Evolutionary conservation across 2,113 vertebrate species (phyloP), one percentile per base, ranked within the genome.

Genomic region (Calyptomena viridis): DNA sequence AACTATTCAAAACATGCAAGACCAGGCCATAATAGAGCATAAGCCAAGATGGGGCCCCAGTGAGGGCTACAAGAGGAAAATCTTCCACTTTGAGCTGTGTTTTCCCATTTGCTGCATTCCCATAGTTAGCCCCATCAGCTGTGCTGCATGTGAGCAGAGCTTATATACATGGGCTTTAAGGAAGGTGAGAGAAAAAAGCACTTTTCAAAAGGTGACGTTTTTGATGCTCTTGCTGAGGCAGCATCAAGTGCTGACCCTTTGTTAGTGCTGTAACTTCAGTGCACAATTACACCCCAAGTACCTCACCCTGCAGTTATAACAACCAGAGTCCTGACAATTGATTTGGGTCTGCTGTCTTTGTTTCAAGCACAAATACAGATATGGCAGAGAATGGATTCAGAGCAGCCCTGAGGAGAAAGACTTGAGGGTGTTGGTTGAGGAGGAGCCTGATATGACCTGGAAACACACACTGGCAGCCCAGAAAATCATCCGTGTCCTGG

Each of bases 121-220:
- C 10, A 14, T 27, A 23, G 14, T 53, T 66, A 49, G 31, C n/a
- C 67, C 78, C 47, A 12, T 71, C 35, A 56, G 40, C 46, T 58
- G 11, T 56, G 46, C 37, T 79, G 37, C 2, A 2, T 1, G 0
- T 50, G 40, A 42, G 44, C 37, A 59, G 49, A 69, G 27, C 30
- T 37, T 4, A 50, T 44, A 21, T 5, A 47, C 0, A 0, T 1
- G 3, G 63, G 22, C 35, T 84, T 72, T 22, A 59, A 39, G 15
- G 64, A 64, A 79, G 10, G 40, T 4, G 40, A 50, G 46, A 66
- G 37, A 42, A 85, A 18, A 13, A 33, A 71, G 11, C 11, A 21
- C 1, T 85, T 75, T 82, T 33, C 10, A 19, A 58, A 66, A 74
- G n/a, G 31, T 66, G 42, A 12, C 1, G 0, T 9, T 58, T 12